Evolutionary conservation across 2,797 vertebrate species (phyloP), one percentile per base, ranked within the genome.

Genomic region (Sebastes hubbsi): DNA sequence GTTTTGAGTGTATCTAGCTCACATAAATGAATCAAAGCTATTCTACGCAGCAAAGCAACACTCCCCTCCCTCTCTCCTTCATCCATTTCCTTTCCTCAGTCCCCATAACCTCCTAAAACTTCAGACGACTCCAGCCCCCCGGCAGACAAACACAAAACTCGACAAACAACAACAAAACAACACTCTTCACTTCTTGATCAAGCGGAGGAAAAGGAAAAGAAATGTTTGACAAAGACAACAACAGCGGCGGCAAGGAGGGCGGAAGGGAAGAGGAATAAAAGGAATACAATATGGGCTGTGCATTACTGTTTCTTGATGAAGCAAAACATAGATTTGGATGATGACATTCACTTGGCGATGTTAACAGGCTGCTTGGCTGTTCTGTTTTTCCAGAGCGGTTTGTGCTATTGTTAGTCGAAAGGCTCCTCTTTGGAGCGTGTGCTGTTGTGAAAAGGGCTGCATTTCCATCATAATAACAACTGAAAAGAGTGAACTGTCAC

Each of bases 401-500:
- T 29, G 65, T 13, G 14, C 86, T 84, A 80, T 81, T 87, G 81
- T 84, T 68, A 68, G 80, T 62, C 42, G 61, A 86, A 67, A 70
- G 80, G 80, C 74, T 84, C 60, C 30, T 73, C 16, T 75, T 85
- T 65, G 66, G 79, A 77, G 75, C 2, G 3, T 32, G 54, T 22
- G 65, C 72, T 52, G 52, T 52, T 25, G 75, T 2, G 24, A 78
- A 87, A 90, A 86, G 75, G 85, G 85, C 85, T 79, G 75, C 46
- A 87, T 92, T 91, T 91, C 89, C 83, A 91, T 92, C 84, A 91
- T 87, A 90, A 92, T 88, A 90, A 76, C 72, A 80, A 72, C 16
- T 72, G 82, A 81, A 89, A 88, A 85, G 82, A 92, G 83, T 80
- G 80, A 91, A 86, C 83, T 87, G 90, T 92, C 89, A 89, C 68